These are phyloP conservation scores for Netelia inedita DNA, from an alignment of 2,888 invertebrate genomes.

Conservation along the genomic window DNA sequence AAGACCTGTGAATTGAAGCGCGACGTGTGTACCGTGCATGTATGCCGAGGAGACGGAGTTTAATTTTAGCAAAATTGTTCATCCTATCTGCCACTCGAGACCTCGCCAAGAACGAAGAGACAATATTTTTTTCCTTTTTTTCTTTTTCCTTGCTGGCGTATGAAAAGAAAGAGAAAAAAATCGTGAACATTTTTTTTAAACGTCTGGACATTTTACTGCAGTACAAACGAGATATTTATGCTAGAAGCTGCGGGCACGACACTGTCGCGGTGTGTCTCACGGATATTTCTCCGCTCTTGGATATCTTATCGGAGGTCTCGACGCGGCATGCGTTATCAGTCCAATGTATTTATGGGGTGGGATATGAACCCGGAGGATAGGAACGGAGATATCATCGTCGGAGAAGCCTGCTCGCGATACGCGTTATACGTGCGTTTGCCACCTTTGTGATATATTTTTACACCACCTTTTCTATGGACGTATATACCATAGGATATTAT, in stretches of 20 bases:
- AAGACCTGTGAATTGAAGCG: slow-evolving; percentile 54
- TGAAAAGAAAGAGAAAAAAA: slow-evolving; percentile 2
- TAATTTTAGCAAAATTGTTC: slow-evolving; percentile 36
- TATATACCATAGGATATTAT: background rate
- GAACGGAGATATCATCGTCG: slow-evolving; percentile 59
- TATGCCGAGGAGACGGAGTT: background rate
- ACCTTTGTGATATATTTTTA: slow-evolving; percentile 21
- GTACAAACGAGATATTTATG: slow-evolving; percentile 56
- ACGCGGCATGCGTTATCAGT: slow-evolving; percentile 78
- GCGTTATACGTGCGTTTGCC: slow-evolving; percentile 50
- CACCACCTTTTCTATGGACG: background rate
- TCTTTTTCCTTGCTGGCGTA: background rate
- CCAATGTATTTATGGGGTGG: slow-evolving; percentile 81
- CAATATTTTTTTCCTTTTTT: background rate
- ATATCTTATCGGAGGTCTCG: slow-evolving; percentile 77
- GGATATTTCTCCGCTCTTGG: slow-evolving; percentile 65
- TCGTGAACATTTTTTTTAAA: slow-evolving; percentile 24
- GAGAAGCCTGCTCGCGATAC: slow-evolving; percentile 55
- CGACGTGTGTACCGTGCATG: slow-evolving; percentile 24
- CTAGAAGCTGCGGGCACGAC: slow-evolving; percentile 53
- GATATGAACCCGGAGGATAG: slow-evolving; percentile 75
- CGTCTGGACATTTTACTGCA: slow-evolving; percentile 53
- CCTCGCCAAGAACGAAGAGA: background rate
- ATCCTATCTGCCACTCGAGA: slow-evolving; percentile 2
- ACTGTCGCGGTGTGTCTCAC: slow-evolving; percentile 57